Base-by-base conservation (phyloP, 2,113 vertebrate genomes). In the Myotis davidii region DNA sequence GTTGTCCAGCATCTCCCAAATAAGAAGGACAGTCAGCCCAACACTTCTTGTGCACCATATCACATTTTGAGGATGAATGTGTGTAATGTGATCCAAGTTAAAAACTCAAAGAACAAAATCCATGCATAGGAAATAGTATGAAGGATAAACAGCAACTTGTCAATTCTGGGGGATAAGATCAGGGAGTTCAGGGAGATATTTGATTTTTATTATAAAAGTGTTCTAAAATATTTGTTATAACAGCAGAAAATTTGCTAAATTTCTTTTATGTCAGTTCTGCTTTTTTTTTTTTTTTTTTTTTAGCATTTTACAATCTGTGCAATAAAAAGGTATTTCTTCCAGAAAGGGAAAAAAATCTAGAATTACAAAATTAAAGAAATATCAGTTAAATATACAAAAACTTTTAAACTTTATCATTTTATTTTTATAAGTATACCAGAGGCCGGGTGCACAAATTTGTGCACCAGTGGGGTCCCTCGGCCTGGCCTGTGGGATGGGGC, bases 191-290 rank as follows among this genome's bases (percentile, higher is more conserved):
- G 39, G 59, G 21, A 70, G n/a, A 92, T 20, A 83, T 61, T 77
- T 90, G 52, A 86, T 64, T 90, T 79, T 81, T 83, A 61, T 86
- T 83, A 67, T 79, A 34, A 83, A 72, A 88, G 11, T 93, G 37
- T 50, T 70, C 9, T 13, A 83, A 93, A 93, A 78, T 56, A 82
- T 76, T 96, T 92, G 27, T 70, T 94, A 52, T 50, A 95, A 88
- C 13, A 84, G 16, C 20, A 90, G 21, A 78, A 6, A 90, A 54
- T 64, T 52, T 87, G 9, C 16, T 77, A 67, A 48, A 54, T 82
- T 77, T 89, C 17, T 89, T 85, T 69, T 73, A 65, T 56, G 37
- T 4, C 54, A 83, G 61, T 94, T 87, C 61, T 93, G 14, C 18
- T 48, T 72, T 86, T 9, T 50, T 77, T 87, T 9, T 50, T 77